A percentile compares a stretch with the other conserved stretches of the same genome.
Evolutionary conservation across 2,888 invertebrate genomes (phyloP).

Genomic region (Eupithecia abbreviata): DNA sequence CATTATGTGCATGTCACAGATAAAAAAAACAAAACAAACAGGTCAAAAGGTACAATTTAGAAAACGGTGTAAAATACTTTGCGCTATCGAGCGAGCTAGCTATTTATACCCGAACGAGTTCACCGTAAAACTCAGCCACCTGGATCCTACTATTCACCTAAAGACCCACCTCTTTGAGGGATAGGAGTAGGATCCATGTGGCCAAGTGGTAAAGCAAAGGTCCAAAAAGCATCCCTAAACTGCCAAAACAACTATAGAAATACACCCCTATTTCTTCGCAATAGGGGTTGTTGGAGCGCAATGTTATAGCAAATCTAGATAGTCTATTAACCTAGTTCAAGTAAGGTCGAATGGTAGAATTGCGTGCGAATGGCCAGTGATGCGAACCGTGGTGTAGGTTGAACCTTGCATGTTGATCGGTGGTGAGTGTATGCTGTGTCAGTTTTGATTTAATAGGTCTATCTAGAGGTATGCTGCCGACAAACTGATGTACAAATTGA

Average conservation of each 20-base stretch:
- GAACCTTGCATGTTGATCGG: constrained; percentile 15
- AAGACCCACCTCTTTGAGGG: no score
- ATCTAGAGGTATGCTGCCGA: neutral
- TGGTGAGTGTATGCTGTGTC: constrained; percentile 10
- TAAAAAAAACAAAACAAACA: no score
- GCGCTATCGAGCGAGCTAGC: constrained; percentile 5
- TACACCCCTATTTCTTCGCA: constrained; percentile 4
- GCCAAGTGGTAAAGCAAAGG: neutral
- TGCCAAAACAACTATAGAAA: neutral
- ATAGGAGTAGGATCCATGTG: no score
- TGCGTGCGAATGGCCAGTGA: constrained; percentile 49
- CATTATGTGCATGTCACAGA: no score
- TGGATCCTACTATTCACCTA: constrained; percentile 14
- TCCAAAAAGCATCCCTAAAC: constrained; percentile 5
- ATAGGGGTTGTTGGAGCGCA: constrained; percentile 25
- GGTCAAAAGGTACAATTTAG: no score
- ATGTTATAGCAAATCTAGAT: constrained; percentile 24
- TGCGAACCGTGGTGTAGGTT: constrained; percentile 25
- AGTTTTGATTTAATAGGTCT: constrained; percentile 22
- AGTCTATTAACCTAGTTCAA: constrained; percentile 46
- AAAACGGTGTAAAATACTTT: no score
- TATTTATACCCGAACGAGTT: constrained; percentile 18
- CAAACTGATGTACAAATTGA: no score
- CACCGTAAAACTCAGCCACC: constrained; percentile 17
- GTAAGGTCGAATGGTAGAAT: constrained; percentile 50